Conservation (phyloP, 2,888 invertebrate species). For the Temnothorax rugatulus region DNA sequence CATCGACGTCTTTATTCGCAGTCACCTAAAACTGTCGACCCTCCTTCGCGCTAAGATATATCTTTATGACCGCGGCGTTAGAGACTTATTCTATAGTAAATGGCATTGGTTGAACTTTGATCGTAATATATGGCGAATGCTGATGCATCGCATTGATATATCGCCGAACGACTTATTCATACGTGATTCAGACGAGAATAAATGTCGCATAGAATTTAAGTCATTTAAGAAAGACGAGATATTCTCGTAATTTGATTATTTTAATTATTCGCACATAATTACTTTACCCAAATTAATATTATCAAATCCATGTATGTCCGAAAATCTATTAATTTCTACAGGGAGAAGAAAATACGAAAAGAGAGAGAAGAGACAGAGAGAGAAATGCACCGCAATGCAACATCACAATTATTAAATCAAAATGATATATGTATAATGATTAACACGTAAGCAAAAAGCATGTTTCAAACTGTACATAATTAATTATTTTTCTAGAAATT, state of each 20-base stretch:
- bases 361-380: not conserved
- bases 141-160: conserved; percentile 20
- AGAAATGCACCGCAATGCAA: not conserved
- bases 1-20: conserved; percentile 56
- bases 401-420: no score
- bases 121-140: conserved; percentile 34
- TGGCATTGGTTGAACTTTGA: conserved; percentile 51
- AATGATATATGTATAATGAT: no score
- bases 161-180: not conserved
- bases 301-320: not conserved
- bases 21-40: conserved; percentile 54
- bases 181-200: not conserved
- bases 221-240: not conserved
- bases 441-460: not conserved
- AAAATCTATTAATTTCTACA: not conserved
- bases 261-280: not conserved
- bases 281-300: not conserved
- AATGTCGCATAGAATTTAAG: not conserved
- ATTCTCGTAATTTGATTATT: not conserved
- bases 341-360: not conserved
- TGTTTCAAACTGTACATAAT: not conserved
- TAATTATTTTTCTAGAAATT: not conserved
- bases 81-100: conserved; percentile 42
- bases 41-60: conserved; percentile 48
- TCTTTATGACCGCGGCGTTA: conserved; percentile 54